Evolutionary conservation across 92 coral and sea anemone species (phyloP), one percentile per base, ranked within the genome.

Genomic region (Umimayanthus chanpuru): DNA sequence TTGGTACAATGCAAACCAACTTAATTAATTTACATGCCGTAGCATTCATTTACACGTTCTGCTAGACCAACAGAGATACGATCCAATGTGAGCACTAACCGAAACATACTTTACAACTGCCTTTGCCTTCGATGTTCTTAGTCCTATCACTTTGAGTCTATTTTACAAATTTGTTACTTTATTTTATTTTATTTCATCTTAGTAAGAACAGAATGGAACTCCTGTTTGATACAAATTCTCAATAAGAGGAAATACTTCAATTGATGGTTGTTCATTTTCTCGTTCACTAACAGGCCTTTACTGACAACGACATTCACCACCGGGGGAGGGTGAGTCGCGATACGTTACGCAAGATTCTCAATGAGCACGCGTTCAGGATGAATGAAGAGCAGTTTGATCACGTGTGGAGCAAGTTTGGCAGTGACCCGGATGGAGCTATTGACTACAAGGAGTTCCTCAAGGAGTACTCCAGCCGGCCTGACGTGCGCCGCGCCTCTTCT

Each of bases 371-470:
- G 73, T 95, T 95, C 88, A 93, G 96, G 26, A 94, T 97, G 93
- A 97, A 91, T 85, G 91, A 90, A 61, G 93, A 95, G 14, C 98
- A 97, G 79, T 92, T 97, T 86, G 91, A 94, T 85, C 94, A 93
- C 82, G 91, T 95, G 81, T 97, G 97, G 95, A 91, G 91, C 71
- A 85, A 83, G 66, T 86, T 97, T 26, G 89, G 90, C 12, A 91
- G 90, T 67, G 93, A 87, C 90, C 84, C 90, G 25, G 94, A 97
- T 76, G 95, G 94, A n/a, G 49, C 85, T 1, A 93, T 95, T 25
- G 97, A 95, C 79, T 96, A 97, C 86, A 93, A 93, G 77, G 96
- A 97, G 67, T 97, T 97, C 86, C 93, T 97, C 3, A 94, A 92
- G 77, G 85, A 75, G 68, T 95, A 91, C 89, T 91, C 99, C 58